phyloP scores from a whole-genome alignment of 92 coral and sea anemone genomes.

The Hydrozoanthus gracilis region DNA sequence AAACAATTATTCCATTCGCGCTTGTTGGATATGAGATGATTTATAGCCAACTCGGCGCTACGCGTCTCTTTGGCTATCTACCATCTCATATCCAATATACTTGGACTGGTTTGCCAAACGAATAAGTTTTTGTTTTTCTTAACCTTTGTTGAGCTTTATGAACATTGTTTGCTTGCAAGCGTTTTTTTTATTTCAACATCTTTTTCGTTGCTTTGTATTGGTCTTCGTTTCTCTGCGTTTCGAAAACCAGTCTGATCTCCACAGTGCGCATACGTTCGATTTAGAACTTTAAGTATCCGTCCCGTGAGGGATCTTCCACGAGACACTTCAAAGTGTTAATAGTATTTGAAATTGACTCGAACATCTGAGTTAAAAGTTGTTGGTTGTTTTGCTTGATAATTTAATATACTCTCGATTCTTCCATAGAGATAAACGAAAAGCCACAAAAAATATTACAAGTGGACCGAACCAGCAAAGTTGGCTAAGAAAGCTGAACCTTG shows the following conservation, averaged over 20 bases:
- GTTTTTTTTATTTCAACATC: constrained; percentile 12
- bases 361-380: constrained; percentile 19
- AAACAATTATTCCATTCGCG: too few species aligned
- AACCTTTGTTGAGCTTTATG: constrained; percentile 41
- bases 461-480: neutral
- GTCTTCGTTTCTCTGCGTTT: constrained; percentile 42
- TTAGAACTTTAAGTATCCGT: constrained; percentile 5
- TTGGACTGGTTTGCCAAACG: constrained; percentile 62
- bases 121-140: constrained; percentile 61
- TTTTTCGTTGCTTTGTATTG: constrained; percentile 17
- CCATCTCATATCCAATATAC: too few species aligned
- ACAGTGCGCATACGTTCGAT: constrained; percentile 28
- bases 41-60: too few species aligned
- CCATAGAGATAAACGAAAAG: neutral
- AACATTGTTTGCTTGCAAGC: constrained; percentile 34
- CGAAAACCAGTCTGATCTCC: constrained; percentile 38
- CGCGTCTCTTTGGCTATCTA: too few species aligned
- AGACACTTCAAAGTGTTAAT: neutral
- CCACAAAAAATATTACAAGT: neutral
- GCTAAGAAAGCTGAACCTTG: constrained; percentile 19
- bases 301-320: constrained; percentile 7
- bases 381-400: constrained; percentile 3
- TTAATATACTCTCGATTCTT: neutral
- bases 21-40: too few species aligned
- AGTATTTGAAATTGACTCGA: neutral